These are phyloP conservation scores for Germaria angustata DNA, from an alignment of 2,888 invertebrate genomes.

Conservation along the genomic window DNA sequence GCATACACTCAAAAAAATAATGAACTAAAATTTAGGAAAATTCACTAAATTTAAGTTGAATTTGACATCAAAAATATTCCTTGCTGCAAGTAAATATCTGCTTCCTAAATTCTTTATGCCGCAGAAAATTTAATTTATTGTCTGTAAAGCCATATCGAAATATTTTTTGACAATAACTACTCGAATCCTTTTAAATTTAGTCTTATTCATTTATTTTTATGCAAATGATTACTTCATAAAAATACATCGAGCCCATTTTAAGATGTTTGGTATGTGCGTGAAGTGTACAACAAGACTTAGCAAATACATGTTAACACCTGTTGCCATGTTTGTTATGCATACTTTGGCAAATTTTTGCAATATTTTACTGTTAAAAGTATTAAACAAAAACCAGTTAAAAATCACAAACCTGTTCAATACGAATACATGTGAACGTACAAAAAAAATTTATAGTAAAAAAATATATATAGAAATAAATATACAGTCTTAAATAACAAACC, in stretches of 20 bases:
- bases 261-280: background rate
- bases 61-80: too few species aligned
- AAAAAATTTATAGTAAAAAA: background rate
- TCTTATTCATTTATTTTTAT: too few species aligned
- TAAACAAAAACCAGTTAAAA: conserved; percentile 35
- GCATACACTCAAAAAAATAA: too few species aligned
- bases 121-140: too few species aligned
- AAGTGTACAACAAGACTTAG: conserved; percentile 13
- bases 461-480: background rate
- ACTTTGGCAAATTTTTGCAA: conserved; percentile 48
- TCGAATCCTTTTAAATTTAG: too few species aligned
- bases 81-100: too few species aligned
- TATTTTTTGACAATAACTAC: too few species aligned
- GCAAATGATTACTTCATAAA: background rate
- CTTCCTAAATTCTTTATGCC: too few species aligned
- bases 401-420: conserved; percentile 39
- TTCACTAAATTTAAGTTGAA: too few species aligned
- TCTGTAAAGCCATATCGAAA: too few species aligned
- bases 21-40: too few species aligned
- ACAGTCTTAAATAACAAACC: conserved; percentile 21
- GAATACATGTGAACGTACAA: background rate
- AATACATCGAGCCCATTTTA: background rate
- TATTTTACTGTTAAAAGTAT: conserved; percentile 46
- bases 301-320: conserved; percentile 60
- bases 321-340: conserved; percentile 31